Base-by-base conservation (phyloP, 2,797 vertebrate genomes). In the Garrulus glandarius region DNA sequence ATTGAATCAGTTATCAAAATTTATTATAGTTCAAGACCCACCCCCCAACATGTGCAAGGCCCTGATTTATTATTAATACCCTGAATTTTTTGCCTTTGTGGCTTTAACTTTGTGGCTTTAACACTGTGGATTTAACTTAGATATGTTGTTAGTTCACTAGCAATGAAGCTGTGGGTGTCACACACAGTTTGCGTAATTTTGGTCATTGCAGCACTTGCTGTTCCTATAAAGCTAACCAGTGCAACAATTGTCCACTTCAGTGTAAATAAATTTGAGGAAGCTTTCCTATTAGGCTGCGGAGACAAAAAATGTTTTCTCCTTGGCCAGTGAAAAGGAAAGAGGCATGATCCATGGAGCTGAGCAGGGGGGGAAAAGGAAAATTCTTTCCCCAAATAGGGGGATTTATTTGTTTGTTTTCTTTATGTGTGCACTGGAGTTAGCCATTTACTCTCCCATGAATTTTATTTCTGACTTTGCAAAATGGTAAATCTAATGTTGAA, bases 1-100 rank as follows among this genome's bases (percentile, higher is more conserved):
- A 92, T 23, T 78, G n/a, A 94, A 89, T 72, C 88, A 82, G 46
- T 72, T 61, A 71, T 18, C 65, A 75, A 91, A 89, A 94, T 36
- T 61, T 36, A 76, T 82, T 76, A 37, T 15, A 11, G 3, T 59
- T 92, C 89, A 71, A 92, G 70, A 77, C n/a, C 24, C 41, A 56
- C 12, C 6, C 15, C 15, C 1, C 29, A 56, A 56, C 4, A 13
- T 44, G 49, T 93, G 21, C 26, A 80, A 89, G n/a, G 50, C 24
- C 11, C 16, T 61, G 39, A 60, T 64, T 84, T 93, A 74, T 71
- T 46, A n/a, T 91, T 65, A 86, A 65, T 46, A 2, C 18, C 37
- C 41, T 79, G 39, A 79, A 36, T 89, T 90, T 22, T 87, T 10
- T 72, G 61, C 22, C 34, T 93, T 74, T 96, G 15, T 84, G n/a